Evolutionary conservation across 2,797 vertebrate species (phyloP), one percentile per base, ranked within the genome.

Genomic region (Trachops cirrhosus): DNA sequence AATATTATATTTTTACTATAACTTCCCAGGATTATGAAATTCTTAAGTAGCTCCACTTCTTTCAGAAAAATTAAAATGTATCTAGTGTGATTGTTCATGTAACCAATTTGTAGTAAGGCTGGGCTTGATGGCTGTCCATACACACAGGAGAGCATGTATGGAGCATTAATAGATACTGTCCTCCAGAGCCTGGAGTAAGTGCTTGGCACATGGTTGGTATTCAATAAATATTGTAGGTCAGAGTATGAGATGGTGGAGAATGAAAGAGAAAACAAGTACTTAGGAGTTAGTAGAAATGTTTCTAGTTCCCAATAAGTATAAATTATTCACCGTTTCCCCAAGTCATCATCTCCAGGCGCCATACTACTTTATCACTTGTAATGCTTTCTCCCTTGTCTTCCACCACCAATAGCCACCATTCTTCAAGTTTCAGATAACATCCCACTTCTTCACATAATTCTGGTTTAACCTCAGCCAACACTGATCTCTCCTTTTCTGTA

Each of bases 1-100:
- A 91, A 57, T 37, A 78, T 59, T 44, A 50, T 34, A 48, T 78
- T 96, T 87, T 83, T 1, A 62, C 39, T 78, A 22, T 82, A 79
- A 85, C 74, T 93, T 22, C 11, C 16, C 19, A 73, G 16, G 8
- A 80, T 77, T 84, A 77, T 57, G 16, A 95, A 91, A 89, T 85
- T 86, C 39, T 89, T 50, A 89, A 67, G 32, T 50, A 77, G 71
- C 9, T 84, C 48, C 12, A 78, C 3, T 75, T 92, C 1, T 88
- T 94, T 37, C 84, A 86, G 34, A 94, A 83, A 48, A 96, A 62
- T 37, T 77, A 50, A 91, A 95, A 34, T 16, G 32, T 83, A 71
- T 48, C 8, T 54, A 48, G 5, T 39, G 26, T 93, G 46, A 78
- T 24, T 92, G 3, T 67, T 32, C 39, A 37, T 37, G 57, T 84